phyloP scores from a whole-genome alignment of 1,140 invertebrate species.

The Hyphantria cunea region DNA sequence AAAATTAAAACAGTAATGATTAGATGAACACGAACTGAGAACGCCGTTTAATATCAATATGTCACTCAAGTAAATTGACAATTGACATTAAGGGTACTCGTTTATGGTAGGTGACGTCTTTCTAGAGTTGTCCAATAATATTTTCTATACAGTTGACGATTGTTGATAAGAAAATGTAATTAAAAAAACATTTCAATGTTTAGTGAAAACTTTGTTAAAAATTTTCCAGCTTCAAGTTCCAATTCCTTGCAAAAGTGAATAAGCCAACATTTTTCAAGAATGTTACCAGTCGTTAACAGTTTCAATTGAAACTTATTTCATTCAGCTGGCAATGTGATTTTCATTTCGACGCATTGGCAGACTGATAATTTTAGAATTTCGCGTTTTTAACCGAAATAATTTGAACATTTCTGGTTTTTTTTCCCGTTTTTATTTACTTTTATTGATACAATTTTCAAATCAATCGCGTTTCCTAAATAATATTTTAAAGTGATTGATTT shows the following conservation, averaged over 20 bases:
- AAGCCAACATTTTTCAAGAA: too few species aligned
- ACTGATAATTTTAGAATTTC: slow-evolving; percentile 63
- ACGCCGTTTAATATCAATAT: too few species aligned
- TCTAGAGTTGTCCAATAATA: too few species aligned
- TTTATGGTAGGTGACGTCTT: neutral
- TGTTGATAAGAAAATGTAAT: neutral
- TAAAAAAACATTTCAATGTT: too few species aligned
- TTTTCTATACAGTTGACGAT: neutral
- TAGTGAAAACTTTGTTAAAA: too few species aligned
- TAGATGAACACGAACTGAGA: slow-evolving; percentile 14
- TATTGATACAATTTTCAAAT: slow-evolving; percentile 48
- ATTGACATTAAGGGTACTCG: too few species aligned
- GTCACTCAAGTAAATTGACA: slow-evolving; percentile 26
- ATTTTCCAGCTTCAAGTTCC: too few species aligned
- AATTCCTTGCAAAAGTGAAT: too few species aligned
- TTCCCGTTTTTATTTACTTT: slow-evolving; percentile 41
- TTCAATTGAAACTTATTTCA: too few species aligned
- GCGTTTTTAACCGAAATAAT: slow-evolving; percentile 64
- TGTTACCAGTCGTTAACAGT: too few species aligned
- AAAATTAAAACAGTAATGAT: slow-evolving; percentile 4
- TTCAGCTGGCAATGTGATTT: slow-evolving; percentile 47
- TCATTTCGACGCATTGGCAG: slow-evolving; percentile 53
- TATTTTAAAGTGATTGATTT: slow-evolving; percentile 70
- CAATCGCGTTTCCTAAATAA: slow-evolving; percentile 42
- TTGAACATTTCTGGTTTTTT: slow-evolving; percentile 51